Conservation (phyloP, 2,797 vertebrate genomes). For the Sternotherus odoratus region DNA sequence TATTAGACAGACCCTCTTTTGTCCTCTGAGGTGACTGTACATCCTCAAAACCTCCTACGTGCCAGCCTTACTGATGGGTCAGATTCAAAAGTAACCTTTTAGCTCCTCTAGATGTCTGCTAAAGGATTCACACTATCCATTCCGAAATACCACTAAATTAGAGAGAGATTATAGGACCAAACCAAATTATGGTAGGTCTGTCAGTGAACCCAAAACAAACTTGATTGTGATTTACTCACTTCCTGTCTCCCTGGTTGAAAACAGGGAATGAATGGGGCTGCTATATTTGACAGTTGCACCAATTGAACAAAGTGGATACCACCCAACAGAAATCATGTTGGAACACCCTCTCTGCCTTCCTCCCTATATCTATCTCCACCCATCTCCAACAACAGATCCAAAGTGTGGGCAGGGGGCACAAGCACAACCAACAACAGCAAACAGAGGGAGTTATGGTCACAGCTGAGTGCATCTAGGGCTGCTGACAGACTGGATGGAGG, state of each 20-base stretch:
- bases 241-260: not conserved
- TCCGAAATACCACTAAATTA: rapidly evolving
- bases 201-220: not conserved
- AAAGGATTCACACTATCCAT: not conserved
- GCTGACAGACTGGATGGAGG: rapidly evolving
- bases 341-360: not conserved
- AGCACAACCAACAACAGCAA: not conserved
- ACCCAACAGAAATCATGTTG: not conserved
- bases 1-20: conserved; percentile 11
- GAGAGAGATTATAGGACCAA: not conserved
- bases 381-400: not conserved
- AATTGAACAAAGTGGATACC: not conserved
- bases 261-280: not conserved
- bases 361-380: rapidly evolving
- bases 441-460: not conserved
- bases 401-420: not conserved
- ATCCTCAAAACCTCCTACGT: not conserved
- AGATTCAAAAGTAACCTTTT: not conserved
- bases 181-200: not conserved
- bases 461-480: not conserved
- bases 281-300: not conserved
- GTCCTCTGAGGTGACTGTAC: not conserved
- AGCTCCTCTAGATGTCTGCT: not conserved
- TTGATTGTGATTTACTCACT: not conserved
- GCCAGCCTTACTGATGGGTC: not conserved